Evolutionary conservation across 2,797 vertebrate genomes (phyloP), one percentile per base, ranked within the genome.

Genomic region (Platalea minor): DNA sequence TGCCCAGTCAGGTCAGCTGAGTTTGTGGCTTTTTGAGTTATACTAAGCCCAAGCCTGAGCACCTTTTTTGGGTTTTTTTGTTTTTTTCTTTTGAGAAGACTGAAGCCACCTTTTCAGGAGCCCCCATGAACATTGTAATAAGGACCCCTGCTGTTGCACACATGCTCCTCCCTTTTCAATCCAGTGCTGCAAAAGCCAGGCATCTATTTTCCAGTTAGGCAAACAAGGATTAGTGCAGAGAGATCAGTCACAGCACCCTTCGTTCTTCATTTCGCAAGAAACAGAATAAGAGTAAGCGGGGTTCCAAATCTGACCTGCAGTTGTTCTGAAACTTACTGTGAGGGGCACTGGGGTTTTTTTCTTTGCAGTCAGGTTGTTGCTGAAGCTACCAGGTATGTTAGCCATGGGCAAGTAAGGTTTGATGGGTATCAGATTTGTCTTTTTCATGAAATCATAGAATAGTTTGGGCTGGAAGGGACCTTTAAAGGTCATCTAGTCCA

Each of bases 111-210:
- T 48, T 83, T 50, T 70, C 39, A 89, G n/a, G 45, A 84, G 19
- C 41, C 16, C 15, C 17, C 25, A 12, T 28, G 10, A 61, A 50
- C 25, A 29, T 0, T 83, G 31, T 74, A 21, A 8, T 50, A 72
- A 89, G 68, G 17, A 61, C 6, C 29, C 19, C 9, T 0, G 0
- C 24, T 37, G 20, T 17, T 53, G 19, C 3, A 2, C 15, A 69
- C 19, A 7, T 1, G 0, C 8, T 26, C 7, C 20, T 64, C 61
- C 29, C 6, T 57, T 89, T 90, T 69, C 39, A 89, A 4, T 61
- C 33, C 28, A 45, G 29, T 57, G 50, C 60, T 91, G 53, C 45
- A 94, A 77, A 85, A 28, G 24, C 0, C 23, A 39, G 43, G 19
- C n/a, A 23, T 28, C 18, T 85, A 1, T 87, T 82, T 82, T 57